Evolutionary conservation across 2,797 vertebrate genomes (phyloP), one percentile per base, ranked within the genome.

Genomic region (Percopsis omiscomaycus): DNA sequence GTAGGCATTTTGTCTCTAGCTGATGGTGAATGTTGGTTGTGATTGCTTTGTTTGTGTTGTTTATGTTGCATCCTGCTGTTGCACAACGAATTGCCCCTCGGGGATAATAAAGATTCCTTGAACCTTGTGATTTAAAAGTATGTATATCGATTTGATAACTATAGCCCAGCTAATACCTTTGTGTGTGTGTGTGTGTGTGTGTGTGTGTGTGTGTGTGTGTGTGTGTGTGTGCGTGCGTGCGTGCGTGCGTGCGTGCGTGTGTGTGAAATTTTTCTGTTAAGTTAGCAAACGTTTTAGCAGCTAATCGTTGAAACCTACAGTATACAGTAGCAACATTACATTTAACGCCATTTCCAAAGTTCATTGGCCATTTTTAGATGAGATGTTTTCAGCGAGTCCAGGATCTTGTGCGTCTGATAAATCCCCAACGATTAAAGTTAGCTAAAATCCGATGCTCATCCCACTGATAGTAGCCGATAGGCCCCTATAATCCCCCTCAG

Each of bases 381-480:
- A 68, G 78, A 30, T 57, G 55, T 59, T 53, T 44, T 14, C 49
- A 69, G 64, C 59, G 22, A 53, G 52, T 47, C 42, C 37, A 12
- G n/a, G n/a, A n/a, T n/a, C n/a, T n/a, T n/a, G n/a, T n/a, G 37
- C 47, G 68, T 68, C 49, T 78, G 55, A 48, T 2, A 30, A 48
- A 61, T 55, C 64, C 67, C 75, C 75, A 5, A 58, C 71, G 70
- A 74, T 60, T 73, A 66, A 71, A 71, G 73, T 71, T 68, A 48
- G 71, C 64, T 79, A 79, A 85, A 84, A 88, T 62, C 47, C 77
- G 84, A 88, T 60, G 74, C 80, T 67, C 56, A 75, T 72, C 3
- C 16, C 73, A 54, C 58, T 45, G 52, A 82, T 79, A 83, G 75
- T 22, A 65, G 73, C 78, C 74, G 45, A 37, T 55, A 5, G 69